Evolutionary conservation across 2,888 invertebrate genomes (phyloP), one percentile per base, ranked within the genome.

Genomic region (Pilophorus perplexus): DNA sequence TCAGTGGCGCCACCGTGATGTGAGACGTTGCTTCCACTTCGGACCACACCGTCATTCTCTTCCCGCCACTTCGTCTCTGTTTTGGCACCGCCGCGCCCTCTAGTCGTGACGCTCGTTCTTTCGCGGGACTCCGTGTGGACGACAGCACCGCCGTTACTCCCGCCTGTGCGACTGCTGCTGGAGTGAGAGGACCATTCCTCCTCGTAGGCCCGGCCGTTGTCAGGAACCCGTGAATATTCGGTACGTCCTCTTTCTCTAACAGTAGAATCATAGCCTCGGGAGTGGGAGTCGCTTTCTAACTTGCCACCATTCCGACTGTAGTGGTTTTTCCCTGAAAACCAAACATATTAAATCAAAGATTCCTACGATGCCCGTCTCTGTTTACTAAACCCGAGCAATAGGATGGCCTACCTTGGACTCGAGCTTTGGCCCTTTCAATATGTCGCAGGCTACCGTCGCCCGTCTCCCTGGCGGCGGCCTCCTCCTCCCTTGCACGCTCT

Each of bases 11-110:
- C n/a, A n/a, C n/a, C n/a, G n/a, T n/a, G n/a, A n/a, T n/a, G n/a
- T n/a, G n/a, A n/a, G n/a, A 70, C 59, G 16, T 57, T 67, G 52
- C 72, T 72, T 3, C 74, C 74, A 64, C 71, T 73, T 10, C 70
- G 59, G 10, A 74, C 69, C 10, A 65, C 20, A 1, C 74, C 74
- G 67, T 74, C 71, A 60, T 74, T 71, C 57, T 73, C 72, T 10
- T 70, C 70, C 3, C 69, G 67, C 74, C 74, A 74, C 1, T 57
- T 66, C 1, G 68, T 66, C 2, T 44, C 62, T 27, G 62, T 62
- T 12, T 14, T 25, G 14, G 27, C 28, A 5, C n/a, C 27, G 6
- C 52, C 52, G n/a, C 25, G 18, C 2, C 62, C 22, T 10, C 46
- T 28, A 18, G 12, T 27, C 2, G 62, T 62, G 3, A 28, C 22